Conservation (phyloP, 2,888 invertebrate species). For the Dryobotodes eremita region DNA sequence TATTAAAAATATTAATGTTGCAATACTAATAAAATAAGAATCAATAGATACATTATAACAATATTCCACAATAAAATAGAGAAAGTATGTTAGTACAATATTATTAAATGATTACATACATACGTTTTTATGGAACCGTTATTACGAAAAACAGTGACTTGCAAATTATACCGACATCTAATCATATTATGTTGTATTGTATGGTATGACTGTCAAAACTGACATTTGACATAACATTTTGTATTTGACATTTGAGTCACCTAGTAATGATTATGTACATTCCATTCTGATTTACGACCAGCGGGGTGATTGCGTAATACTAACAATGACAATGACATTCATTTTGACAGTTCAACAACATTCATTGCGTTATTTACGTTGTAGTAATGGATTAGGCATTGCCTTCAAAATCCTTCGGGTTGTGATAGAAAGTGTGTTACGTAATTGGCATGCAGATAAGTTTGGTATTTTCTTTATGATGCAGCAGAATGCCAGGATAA, state of each 20-base stretch:
- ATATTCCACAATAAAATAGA: constrained; percentile 27
- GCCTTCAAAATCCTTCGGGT: too few species aligned
- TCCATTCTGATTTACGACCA: background rate
- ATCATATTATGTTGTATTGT: constrained; percentile 34
- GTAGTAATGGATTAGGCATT: too few species aligned
- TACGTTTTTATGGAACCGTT: constrained; percentile 7
- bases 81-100: constrained; percentile 36
- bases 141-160: constrained; percentile 42
- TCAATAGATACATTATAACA: background rate
- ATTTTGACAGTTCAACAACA: too few species aligned
- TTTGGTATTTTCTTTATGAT: too few species aligned
- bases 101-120: constrained; percentile 10
- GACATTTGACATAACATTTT: constrained; percentile 37
- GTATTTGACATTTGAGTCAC: constrained; percentile 36
- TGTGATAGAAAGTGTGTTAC: too few species aligned
- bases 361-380: too few species aligned
- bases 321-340: too few species aligned
- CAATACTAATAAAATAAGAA: background rate
- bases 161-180: constrained; percentile 13
- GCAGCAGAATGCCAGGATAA: too few species aligned
- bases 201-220: constrained; percentile 40
- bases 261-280: background rate
- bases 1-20: background rate
- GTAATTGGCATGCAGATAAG: too few species aligned
- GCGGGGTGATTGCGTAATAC: background rate